These are phyloP conservation scores for Corythornis cristatus DNA, from an alignment of 2,113 vertebrate species.

Conservation along the genomic window DNA sequence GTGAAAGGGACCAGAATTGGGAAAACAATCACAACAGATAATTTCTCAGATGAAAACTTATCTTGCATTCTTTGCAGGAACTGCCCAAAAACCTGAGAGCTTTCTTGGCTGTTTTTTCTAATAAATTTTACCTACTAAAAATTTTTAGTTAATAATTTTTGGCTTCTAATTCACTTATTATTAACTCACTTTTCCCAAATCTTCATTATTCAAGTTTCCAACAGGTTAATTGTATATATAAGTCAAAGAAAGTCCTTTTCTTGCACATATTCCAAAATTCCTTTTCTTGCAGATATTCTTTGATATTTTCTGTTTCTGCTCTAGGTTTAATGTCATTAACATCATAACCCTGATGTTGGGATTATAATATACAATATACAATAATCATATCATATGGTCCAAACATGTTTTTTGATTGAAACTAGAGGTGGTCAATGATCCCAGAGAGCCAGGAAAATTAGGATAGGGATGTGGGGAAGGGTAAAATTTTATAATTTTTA, in stretches of 20 bases:
- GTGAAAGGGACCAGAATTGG: not conserved
- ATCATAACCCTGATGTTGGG: not conserved
- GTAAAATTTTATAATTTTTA: not conserved
- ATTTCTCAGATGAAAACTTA: slow-evolving; percentile 6
- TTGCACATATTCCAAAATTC: not conserved
- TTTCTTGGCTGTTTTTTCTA: not conserved
- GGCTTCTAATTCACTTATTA: not conserved
- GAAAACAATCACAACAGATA: not conserved
- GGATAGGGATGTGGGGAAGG: not conserved
- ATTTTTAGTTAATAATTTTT: not conserved
- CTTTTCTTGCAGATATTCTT: not conserved
- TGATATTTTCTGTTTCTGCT: not conserved
- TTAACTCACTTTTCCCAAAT: not conserved
- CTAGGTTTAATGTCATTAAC: not conserved
- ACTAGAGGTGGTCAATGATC: not conserved
- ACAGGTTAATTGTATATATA: not conserved
- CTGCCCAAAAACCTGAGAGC: not conserved
- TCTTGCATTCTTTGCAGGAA: not conserved
- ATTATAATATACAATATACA: fast-evolving
- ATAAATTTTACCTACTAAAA: not conserved
- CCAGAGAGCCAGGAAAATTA: not conserved
- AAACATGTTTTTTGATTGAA: not conserved
- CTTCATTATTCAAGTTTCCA: not conserved
- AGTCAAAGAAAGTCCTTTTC: not conserved
- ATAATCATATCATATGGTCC: not conserved